Conservation (phyloP, 2,113 vertebrate genomes). For the Chionodraco myersi region DNA sequence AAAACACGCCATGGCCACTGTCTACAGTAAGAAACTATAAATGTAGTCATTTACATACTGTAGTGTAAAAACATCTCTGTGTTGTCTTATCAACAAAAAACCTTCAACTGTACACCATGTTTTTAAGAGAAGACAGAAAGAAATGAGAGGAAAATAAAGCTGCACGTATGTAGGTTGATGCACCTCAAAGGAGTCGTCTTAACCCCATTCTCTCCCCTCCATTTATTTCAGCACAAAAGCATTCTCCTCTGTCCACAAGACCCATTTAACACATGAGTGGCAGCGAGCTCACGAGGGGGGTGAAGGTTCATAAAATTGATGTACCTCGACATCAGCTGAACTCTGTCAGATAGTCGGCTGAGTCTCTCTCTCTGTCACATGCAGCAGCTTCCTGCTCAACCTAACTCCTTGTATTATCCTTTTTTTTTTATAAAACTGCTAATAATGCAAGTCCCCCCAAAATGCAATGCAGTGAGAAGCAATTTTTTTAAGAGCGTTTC, state of each 20-base stretch:
- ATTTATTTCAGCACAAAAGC: slow-evolving; percentile 77
- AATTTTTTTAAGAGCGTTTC: slow-evolving; percentile 40
- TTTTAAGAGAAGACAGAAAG: slow-evolving; percentile 11
- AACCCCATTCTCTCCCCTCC: slow-evolving; percentile 71
- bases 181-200: slow-evolving; percentile 72
- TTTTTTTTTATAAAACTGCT: neutral
- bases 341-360: slow-evolving; percentile 52
- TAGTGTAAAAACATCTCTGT: neutral
- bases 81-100: neutral
- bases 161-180: slow-evolving; percentile 69
- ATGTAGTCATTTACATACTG: slow-evolving; percentile 17
- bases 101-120: neutral
- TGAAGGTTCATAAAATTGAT: slow-evolving; percentile 74
- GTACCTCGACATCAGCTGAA: slow-evolving; percentile 75
- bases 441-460: neutral
- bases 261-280: slow-evolving; percentile 80
- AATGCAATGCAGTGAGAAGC: neutral
- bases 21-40: slow-evolving; percentile 28
- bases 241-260: slow-evolving; percentile 73
- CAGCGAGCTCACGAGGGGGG: slow-evolving; percentile 44
- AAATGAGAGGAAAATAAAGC: slow-evolving; percentile 24
- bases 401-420: neutral
- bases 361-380: slow-evolving; percentile 39
- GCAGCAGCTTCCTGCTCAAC: slow-evolving; percentile 12
- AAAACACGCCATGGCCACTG: slow-evolving; percentile 6